phyloP scores from a whole-genome alignment of 2,113 vertebrate species.

The Zingel zingel region DNA sequence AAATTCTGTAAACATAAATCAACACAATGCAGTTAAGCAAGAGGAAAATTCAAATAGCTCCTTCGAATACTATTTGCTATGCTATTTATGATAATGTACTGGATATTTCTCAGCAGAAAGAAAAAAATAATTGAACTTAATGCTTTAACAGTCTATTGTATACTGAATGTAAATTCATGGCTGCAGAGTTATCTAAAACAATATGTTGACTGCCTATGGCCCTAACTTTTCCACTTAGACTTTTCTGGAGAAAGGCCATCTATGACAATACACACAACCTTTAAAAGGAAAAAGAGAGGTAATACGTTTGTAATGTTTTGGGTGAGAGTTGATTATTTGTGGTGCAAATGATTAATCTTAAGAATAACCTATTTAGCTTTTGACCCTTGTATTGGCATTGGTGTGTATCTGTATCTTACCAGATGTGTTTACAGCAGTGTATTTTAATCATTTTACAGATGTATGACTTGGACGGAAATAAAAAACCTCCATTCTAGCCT shows the following conservation, averaged over 20 bases:
- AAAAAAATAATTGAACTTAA: slow-evolving; percentile 17
- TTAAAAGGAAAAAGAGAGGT: not conserved
- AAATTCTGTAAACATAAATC: slow-evolving; percentile 56
- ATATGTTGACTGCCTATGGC: not conserved
- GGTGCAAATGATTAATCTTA: not conserved
- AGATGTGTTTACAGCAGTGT: too few relatives aligned
- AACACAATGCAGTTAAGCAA: slow-evolving; percentile 33
- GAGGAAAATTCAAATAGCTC: slow-evolving; percentile 47
- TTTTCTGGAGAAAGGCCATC: not conserved
- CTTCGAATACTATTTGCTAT: slow-evolving; percentile 17
- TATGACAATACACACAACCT: not conserved
- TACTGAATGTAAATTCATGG: not conserved
- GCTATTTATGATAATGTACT: slow-evolving; percentile 52
- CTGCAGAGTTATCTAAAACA: not conserved
- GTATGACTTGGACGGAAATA: too few relatives aligned
- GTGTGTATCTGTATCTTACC: too few relatives aligned
- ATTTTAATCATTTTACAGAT: too few relatives aligned
- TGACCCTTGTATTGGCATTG: not conserved
- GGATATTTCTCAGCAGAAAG: slow-evolving; percentile 36
- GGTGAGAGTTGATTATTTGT: not conserved
- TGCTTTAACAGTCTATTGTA: slow-evolving; percentile 10
- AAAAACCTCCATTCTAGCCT: too few relatives aligned
- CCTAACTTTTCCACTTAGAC: not conserved
- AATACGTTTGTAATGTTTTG: not conserved
- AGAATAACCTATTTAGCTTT: not conserved